A percentile compares a stretch with the other conserved stretches of the same genome.
These are phyloP conservation scores for Pachycephala philippinensis DNA, from an alignment of 2,113 vertebrate genomes.

Conservation along the genomic window DNA sequence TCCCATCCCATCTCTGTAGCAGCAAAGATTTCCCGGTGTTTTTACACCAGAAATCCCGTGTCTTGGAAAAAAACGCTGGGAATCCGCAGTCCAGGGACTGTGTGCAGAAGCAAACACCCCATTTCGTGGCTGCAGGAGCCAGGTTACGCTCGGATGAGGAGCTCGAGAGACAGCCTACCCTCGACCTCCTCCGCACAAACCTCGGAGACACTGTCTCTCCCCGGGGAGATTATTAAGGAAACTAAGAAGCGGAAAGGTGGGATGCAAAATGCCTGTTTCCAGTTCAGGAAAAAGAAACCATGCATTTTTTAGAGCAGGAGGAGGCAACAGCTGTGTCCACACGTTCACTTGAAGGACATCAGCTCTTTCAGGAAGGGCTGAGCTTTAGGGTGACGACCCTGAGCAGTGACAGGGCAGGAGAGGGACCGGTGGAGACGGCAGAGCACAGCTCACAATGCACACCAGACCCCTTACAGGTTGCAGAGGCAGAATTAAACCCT, in stretches of 20 bases:
- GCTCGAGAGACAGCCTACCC: neutral
- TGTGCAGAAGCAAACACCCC: neutral
- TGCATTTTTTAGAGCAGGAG: neutral
- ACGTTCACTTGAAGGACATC: neutral
- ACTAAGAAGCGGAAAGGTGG: neutral
- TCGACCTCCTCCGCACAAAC: neutral
- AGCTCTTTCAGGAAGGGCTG: neutral
- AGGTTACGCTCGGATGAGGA: neutral
- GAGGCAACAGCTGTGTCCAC: neutral
- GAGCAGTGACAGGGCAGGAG: neutral
- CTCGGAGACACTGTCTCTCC: neutral
- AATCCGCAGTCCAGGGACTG: neutral
- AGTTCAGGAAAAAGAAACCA: neutral
- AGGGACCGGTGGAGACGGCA: neutral
- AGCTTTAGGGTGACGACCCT: neutral
- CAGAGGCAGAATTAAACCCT: neutral
- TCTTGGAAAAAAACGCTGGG: neutral
- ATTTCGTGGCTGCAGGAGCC: neutral
- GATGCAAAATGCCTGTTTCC: neutral
- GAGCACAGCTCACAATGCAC: neutral
- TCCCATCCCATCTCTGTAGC: neutral
- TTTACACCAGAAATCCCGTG: neutral
- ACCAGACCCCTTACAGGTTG: accelerated
- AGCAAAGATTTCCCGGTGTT: neutral
- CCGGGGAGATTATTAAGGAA: neutral